Percentiles rank a stretch among this genome's conserved stretches.
Conservation (phyloP, 30 jellyfish, hydroid and myxozoan species). For the Aurelia aurita complex sp. Pacific region DNA sequence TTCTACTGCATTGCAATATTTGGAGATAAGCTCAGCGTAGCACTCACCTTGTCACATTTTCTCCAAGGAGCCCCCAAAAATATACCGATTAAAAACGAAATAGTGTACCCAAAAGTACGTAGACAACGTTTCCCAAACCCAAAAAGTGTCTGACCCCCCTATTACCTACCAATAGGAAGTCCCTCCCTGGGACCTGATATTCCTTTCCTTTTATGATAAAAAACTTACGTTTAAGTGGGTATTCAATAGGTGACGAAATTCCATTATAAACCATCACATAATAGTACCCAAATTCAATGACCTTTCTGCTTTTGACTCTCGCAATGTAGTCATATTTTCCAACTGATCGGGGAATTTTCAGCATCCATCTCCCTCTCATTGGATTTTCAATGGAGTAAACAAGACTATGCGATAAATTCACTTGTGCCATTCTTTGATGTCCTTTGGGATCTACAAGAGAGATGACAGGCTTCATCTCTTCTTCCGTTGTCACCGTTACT, state of each 20-base stretch:
- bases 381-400: constrained; percentile 51
- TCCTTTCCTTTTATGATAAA: too few species aligned
- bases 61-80: too few species aligned
- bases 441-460: constrained; percentile 59
- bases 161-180: too few species aligned
- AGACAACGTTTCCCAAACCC: too few species aligned
- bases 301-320: constrained; percentile 50
- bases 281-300: constrained; percentile 59
- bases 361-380: constrained; percentile 57
- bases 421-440: not conserved
- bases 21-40: too few species aligned
- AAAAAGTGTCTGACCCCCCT: too few species aligned
- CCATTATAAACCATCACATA: constrained; percentile 47
- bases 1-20: too few species aligned
- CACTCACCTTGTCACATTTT: too few species aligned
- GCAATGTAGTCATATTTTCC: constrained; percentile 71
- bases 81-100: too few species aligned
- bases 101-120: too few species aligned
- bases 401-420: constrained; percentile 27
- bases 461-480: constrained; percentile 3
- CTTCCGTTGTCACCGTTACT: constrained; percentile 50
- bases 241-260: constrained; percentile 57
- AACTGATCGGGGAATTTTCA: constrained; percentile 24
- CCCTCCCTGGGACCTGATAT: too few species aligned
- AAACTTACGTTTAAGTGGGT: constrained; percentile 65